phyloP scores from a whole-genome alignment of 2,113 vertebrate species.

The Tautogolabrus adspersus region DNA sequence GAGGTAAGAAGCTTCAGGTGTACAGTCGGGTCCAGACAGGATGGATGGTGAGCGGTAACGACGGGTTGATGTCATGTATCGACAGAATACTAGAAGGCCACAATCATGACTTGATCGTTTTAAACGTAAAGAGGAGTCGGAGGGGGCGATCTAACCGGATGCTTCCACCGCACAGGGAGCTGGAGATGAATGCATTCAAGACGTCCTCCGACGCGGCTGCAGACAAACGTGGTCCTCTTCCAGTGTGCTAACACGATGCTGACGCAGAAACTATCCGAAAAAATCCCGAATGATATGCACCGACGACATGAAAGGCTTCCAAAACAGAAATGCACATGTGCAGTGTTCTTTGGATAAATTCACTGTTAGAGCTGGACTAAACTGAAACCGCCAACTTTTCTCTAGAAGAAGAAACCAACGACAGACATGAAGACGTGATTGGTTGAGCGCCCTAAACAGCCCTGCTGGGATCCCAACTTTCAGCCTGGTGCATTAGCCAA shows the following conservation, averaged over 20 bases:
- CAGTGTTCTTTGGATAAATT: slow-evolving; percentile 83
- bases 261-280: slow-evolving; percentile 30
- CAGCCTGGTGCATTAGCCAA: slow-evolving; percentile 51
- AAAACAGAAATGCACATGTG: slow-evolving; percentile 59
- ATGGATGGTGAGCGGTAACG: slow-evolving; percentile 52
- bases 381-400: slow-evolving; percentile 26
- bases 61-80: slow-evolving; percentile 73
- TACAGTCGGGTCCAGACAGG: slow-evolving; percentile 69
- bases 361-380: slow-evolving; percentile 58
- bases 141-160: slow-evolving; percentile 41
- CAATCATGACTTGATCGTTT: slow-evolving; percentile 79
- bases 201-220: slow-evolving; percentile 36
- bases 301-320: slow-evolving; percentile 59
- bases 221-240: not conserved
- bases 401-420: slow-evolving; percentile 3
- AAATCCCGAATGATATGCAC: slow-evolving; percentile 69
- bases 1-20: slow-evolving; percentile 78
- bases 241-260: slow-evolving; percentile 39
- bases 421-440: slow-evolving; percentile 44
- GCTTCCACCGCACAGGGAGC: slow-evolving; percentile 40
- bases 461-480: slow-evolving; percentile 58
- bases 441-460: slow-evolving; percentile 11
- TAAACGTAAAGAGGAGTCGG: slow-evolving; percentile 28
- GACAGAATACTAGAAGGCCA: slow-evolving; percentile 85
- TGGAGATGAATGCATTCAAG: slow-evolving; percentile 61